These are phyloP conservation scores for Macropis europaea DNA, from an alignment of 2,888 invertebrate genomes.

Conservation along the genomic window DNA sequence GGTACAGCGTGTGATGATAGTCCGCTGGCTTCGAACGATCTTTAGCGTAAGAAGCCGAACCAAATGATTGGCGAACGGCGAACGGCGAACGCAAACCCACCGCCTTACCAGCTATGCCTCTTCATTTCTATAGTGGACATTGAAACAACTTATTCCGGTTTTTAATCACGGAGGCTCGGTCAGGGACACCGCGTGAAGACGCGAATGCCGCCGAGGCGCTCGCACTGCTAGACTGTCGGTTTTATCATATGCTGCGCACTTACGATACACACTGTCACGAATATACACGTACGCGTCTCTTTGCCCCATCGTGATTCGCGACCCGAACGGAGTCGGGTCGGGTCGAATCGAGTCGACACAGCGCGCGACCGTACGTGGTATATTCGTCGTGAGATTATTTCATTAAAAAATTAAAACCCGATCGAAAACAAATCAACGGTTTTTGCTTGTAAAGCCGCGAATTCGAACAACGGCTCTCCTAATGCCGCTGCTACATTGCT, in stretches of 20 bases:
- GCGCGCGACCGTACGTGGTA: constrained; percentile 64
- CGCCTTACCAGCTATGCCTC: constrained; percentile 78
- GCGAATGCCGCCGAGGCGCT: constrained; percentile 78
- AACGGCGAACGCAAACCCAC: constrained; percentile 64
- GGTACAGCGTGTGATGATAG: too few species aligned
- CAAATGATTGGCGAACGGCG: constrained; percentile 20
- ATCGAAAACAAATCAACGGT: constrained; percentile 77
- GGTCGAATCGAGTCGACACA: too few species aligned
- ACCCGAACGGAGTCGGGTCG: background rate
- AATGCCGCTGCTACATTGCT: constrained; percentile 63
- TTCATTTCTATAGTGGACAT: constrained; percentile 79
- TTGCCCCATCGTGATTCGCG: background rate
- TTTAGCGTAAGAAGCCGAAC: too few species aligned
- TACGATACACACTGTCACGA: constrained; percentile 76
- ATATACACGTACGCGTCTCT: constrained; percentile 71
- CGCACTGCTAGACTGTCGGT: constrained; percentile 80
- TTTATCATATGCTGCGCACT: constrained; percentile 79
- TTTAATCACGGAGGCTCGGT: constrained; percentile 80
- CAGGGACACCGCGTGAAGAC: constrained; percentile 76
- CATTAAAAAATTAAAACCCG: constrained; percentile 80
- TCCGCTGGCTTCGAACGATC: too few species aligned
- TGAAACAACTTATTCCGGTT: constrained; percentile 80
- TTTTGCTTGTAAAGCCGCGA: constrained; percentile 75
- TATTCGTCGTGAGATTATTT: constrained; percentile 79
- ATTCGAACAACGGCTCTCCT: constrained; percentile 67